Conservation (phyloP, 1,140 invertebrate species). For the Chrysopa pallens region DNA sequence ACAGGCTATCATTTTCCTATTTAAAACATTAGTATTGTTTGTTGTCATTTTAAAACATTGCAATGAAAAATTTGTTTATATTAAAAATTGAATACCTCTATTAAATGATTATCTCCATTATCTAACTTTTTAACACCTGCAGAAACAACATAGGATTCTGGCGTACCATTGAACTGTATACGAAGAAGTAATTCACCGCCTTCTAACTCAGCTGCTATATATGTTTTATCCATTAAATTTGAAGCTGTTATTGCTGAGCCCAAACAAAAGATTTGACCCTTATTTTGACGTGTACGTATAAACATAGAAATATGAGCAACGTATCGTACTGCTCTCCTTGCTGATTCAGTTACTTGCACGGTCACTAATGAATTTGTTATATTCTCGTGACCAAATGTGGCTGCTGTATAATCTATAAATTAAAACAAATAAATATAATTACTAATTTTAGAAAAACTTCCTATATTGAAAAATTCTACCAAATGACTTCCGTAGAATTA, state of each 20-base stretch:
- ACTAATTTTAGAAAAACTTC: too few relatives aligned
- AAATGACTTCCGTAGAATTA: too few relatives aligned
- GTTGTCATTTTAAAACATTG: not conserved
- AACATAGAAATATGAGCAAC: conserved; percentile 87
- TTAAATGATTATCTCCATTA: conserved; percentile 72
- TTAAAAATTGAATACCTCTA: conserved; percentile 35
- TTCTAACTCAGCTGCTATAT: conserved; percentile 57
- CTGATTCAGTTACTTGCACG: conserved; percentile 45
- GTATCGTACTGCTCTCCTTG: conserved; percentile 47
- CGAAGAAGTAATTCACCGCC: conserved; percentile 58
- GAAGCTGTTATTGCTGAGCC: conserved; percentile 41
- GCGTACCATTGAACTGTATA: conserved; percentile 62
- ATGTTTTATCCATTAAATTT: conserved; percentile 31
- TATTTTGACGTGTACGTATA: conserved; percentile 62
- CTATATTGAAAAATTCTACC: too few relatives aligned
- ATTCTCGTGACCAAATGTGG: conserved; percentile 79
- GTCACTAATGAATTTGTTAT: conserved; percentile 49
- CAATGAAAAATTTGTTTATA: not conserved
- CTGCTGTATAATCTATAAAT: conserved; percentile 58
- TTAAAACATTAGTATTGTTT: too few relatives aligned
- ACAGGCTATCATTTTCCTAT: too few relatives aligned
- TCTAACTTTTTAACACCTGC: conserved; percentile 54
- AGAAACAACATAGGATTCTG: conserved; percentile 55
- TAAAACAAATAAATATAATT: conserved; percentile 4
- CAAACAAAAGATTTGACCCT: conserved; percentile 76